Evolutionary conservation across 2,113 vertebrate genomes (phyloP).

Genomic region (Pomatostomus ruficeps): DNA sequence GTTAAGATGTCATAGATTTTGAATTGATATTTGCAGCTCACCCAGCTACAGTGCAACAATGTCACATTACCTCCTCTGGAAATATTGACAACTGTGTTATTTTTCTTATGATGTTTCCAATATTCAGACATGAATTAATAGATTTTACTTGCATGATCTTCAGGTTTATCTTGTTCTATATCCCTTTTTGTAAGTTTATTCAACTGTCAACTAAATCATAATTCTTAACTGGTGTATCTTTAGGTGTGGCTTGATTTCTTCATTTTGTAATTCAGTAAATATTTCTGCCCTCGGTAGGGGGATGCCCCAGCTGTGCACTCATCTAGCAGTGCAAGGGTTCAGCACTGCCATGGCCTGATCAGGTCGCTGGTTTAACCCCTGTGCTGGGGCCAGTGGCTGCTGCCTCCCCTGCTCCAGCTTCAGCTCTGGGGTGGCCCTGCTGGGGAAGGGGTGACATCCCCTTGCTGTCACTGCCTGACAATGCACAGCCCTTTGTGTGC

Average conservation of each 20-base stretch:
- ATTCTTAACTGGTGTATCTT: not conserved
- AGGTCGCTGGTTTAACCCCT: not conserved
- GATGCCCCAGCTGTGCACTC: fast-evolving
- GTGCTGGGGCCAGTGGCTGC: not conserved
- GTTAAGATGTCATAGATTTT: not conserved
- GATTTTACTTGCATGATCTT: not conserved
- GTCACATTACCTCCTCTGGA: not conserved
- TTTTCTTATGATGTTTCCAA: not conserved
- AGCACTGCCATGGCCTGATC: fast-evolving
- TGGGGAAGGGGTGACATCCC: not conserved
- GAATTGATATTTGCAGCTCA: not conserved
- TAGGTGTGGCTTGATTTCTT: not conserved
- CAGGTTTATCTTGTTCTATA: not conserved
- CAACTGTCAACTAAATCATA: not conserved
- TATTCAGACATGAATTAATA: not conserved
- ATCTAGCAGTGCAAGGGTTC: not conserved
- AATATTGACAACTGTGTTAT: not conserved
- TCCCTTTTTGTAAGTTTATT: not conserved
- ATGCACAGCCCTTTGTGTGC: not conserved
- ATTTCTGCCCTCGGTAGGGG: not conserved
- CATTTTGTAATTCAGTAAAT: not conserved
- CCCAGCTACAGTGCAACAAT: not conserved
- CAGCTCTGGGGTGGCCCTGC: fast-evolving
- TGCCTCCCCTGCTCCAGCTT: not conserved
- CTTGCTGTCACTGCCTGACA: not conserved